A percentile compares a stretch with the other conserved stretches of the same genome.
These are phyloP conservation scores for Gila orcuttii DNA, from an alignment of 2,113 vertebrate genomes.

Conservation along the genomic window DNA sequence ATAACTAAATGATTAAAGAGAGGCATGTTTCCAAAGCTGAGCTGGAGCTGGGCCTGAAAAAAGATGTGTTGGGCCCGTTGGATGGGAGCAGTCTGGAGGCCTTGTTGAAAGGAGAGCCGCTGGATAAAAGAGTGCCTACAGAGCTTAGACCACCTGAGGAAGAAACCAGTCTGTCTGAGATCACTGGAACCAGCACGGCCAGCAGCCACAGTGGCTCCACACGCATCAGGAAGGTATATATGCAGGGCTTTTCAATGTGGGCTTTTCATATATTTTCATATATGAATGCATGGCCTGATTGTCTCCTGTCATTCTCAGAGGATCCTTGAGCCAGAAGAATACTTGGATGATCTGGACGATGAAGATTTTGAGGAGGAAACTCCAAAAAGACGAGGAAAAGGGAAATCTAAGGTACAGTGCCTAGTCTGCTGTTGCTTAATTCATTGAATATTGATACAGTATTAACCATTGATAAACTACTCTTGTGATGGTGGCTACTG, in stretches of 20 bases:
- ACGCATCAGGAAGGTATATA: slow-evolving; percentile 83
- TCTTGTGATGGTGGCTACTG: not conserved
- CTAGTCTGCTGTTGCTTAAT: not conserved
- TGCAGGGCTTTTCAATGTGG: not conserved
- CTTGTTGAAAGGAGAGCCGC: slow-evolving; percentile 86
- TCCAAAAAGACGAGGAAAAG: slow-evolving; percentile 91
- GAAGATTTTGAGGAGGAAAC: slow-evolving; percentile 98
- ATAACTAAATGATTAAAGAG: not conserved
- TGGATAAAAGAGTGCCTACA: slow-evolving; percentile 83
- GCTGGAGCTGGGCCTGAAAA: slow-evolving; percentile 87
- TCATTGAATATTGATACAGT: not conserved
- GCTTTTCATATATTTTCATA: not conserved
- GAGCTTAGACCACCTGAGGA: slow-evolving; percentile 82
- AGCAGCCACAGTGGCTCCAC: slow-evolving; percentile 79
- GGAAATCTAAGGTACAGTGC: slow-evolving; percentile 88
- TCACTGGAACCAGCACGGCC: slow-evolving; percentile 77
- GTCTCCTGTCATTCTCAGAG: slow-evolving; percentile 72
- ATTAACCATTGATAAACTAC: not conserved
- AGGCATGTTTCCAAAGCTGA: slow-evolving; percentile 69
- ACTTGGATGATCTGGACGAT: slow-evolving; percentile 92
- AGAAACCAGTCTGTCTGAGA: slow-evolving; percentile 84
- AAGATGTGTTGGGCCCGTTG: slow-evolving; percentile 83
- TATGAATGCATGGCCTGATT: not conserved
- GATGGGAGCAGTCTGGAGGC: slow-evolving; percentile 96
- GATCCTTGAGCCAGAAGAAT: slow-evolving; percentile 95